Evolutionary conservation across 2,797 vertebrate species (phyloP).

Genomic region (Anisognathus igniventris): DNA sequence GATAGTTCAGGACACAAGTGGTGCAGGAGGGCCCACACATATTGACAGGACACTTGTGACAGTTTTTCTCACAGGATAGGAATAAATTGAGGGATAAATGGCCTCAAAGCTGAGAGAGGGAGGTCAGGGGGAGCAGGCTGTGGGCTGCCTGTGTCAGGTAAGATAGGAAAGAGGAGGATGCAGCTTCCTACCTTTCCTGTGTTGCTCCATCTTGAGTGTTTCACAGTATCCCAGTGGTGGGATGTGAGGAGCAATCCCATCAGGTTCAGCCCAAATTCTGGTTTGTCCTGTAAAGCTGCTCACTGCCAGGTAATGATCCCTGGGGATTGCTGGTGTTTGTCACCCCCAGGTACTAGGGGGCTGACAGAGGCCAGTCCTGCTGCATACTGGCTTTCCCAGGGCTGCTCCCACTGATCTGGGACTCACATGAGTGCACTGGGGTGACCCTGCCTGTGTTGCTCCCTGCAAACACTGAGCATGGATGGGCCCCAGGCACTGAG

Average conservation of each 20-base stretch:
- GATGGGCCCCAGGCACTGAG: neutral
- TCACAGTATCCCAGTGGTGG: fast-evolving
- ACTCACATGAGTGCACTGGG: neutral
- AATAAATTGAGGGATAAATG: neutral
- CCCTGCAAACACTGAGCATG: neutral
- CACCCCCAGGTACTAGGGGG: neutral
- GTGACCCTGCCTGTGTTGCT: neutral
- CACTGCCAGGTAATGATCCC: neutral
- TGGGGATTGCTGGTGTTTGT: neutral
- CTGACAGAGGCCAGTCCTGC: neutral
- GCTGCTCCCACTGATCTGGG: neutral
- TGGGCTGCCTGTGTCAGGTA: neutral
- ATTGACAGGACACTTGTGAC: neutral
- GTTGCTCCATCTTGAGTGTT: neutral
- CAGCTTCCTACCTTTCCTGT: neutral
- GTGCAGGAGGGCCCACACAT: fast-evolving
- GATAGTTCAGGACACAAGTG: neutral
- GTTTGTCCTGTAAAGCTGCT: neutral
- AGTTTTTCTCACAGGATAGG: neutral
- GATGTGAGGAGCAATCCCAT: neutral
- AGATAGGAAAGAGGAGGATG: neutral
- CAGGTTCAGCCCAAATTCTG: neutral
- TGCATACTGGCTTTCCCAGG: neutral
- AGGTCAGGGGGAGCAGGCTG: neutral
- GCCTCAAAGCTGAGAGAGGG: neutral